Conservation (phyloP, 2,797 vertebrate species). For the Pantherophis vulpinus region DNA sequence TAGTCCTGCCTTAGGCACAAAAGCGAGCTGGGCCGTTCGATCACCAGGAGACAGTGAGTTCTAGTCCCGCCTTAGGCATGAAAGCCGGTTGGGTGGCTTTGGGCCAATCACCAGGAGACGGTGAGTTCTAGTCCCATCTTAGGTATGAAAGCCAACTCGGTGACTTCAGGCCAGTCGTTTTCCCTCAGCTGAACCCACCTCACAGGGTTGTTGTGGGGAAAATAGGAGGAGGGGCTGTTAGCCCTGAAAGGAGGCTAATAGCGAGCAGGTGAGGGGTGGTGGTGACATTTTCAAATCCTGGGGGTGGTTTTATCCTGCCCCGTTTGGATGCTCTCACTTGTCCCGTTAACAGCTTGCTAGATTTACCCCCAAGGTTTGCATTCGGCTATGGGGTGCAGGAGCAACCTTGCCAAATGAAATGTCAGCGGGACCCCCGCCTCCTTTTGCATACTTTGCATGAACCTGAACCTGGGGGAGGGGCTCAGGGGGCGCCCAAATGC, state of each 20-base stretch:
- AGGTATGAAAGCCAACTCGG: no score
- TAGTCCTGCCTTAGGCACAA: no score
- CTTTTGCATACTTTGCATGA: no score
- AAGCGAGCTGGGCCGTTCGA: no score
- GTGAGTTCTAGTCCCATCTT: no score
- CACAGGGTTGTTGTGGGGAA: not conserved
- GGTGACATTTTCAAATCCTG: not conserved
- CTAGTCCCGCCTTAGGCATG: no score
- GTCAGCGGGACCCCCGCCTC: not conserved
- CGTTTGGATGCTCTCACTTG: not conserved
- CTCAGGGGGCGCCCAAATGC: not conserved
- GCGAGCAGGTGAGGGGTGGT: accelerated
- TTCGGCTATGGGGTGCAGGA: not conserved
- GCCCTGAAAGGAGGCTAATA: not conserved
- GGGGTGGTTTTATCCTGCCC: not conserved
- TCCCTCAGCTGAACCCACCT: not conserved
- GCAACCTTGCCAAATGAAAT: accelerated
- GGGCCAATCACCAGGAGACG: no score
- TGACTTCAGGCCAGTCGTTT: not conserved
- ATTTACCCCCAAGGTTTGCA: not conserved
- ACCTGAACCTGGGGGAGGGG: not conserved
- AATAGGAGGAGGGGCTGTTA: not conserved
- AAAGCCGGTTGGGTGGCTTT: no score
- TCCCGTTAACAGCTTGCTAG: not conserved
- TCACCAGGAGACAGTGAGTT: no score